Conservation (phyloP, 2,113 vertebrate species). For the Tichodroma muraria region DNA sequence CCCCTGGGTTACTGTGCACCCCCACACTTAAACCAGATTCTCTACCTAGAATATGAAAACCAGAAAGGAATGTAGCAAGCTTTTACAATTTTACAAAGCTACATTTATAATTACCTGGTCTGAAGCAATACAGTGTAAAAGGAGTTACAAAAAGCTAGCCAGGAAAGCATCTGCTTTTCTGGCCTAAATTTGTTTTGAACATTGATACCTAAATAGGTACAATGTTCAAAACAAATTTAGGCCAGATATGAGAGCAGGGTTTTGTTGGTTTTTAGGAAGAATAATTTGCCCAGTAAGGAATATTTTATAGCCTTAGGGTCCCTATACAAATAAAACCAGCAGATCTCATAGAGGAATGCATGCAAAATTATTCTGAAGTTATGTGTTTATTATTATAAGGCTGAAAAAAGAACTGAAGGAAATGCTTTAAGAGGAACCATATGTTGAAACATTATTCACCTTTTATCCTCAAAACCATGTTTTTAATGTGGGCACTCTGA, state of each 20-base stretch:
- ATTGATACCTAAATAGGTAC: neutral
- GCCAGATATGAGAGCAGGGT: neutral
- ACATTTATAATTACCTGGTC: neutral
- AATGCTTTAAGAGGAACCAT: slow-evolving; percentile 34
- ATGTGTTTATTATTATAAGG: slow-evolving; percentile 24
- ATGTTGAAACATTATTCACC: slow-evolving; percentile 18
- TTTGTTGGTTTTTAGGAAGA: neutral
- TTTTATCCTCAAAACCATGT: neutral
- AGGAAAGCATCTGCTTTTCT: neutral
- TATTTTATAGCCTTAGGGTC: neutral
- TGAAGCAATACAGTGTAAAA: neutral
- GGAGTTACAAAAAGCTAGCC: neutral
- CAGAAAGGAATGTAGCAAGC: neutral
- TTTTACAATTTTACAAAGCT: too few relatives aligned
- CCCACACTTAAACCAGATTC: neutral
- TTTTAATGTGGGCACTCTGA: neutral
- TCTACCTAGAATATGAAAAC: neutral
- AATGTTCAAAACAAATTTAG: neutral
- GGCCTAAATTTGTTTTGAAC: too few relatives aligned
- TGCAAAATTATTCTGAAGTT: slow-evolving; percentile 11
- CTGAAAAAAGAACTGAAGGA: neutral
- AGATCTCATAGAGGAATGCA: slow-evolving; percentile 1
- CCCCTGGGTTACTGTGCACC: neutral
- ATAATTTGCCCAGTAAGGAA: neutral
- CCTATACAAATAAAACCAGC: neutral